A percentile compares a stretch with the other conserved stretches of the same genome.
Evolutionary conservation across 2,888 invertebrate genomes (phyloP).

Genomic region (Melinaea menophilus): DNA sequence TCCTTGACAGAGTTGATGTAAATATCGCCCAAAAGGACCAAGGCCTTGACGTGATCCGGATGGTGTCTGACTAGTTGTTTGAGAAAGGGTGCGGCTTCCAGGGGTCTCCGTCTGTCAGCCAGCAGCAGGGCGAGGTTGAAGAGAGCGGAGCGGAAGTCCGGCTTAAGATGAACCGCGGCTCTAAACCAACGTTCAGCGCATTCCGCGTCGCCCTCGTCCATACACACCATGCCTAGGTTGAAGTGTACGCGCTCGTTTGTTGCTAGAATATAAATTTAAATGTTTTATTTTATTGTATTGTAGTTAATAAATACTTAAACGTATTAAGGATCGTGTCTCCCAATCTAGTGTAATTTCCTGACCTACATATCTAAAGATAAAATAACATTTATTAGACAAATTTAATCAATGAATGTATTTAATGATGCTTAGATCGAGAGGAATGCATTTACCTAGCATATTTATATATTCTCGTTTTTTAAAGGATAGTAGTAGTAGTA

Average conservation of each 20-base stretch:
- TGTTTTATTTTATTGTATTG: background rate
- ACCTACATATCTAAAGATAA: too few species aligned
- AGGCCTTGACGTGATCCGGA: conserved; percentile 95
- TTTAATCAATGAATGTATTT: too few species aligned
- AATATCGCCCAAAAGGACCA: conserved; percentile 95
- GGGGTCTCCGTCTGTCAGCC: conserved; percentile 91
- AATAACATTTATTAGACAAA: too few species aligned
- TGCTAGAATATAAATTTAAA: conserved; percentile 52
- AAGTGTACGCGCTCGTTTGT: conserved; percentile 95
- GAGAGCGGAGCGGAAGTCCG: conserved; percentile 94
- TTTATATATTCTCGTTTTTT: too few species aligned
- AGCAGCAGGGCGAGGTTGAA: conserved; percentile 95
- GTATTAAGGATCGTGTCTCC: too few species aligned
- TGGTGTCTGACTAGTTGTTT: conserved; percentile 94
- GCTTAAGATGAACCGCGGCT: conserved; percentile 90
- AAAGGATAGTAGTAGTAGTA: too few species aligned
- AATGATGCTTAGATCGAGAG: too few species aligned
- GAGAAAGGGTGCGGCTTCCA: conserved; percentile 94
- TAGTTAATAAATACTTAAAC: background rate
- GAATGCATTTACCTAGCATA: too few species aligned
- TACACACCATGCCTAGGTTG: conserved; percentile 96
- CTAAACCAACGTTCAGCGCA: conserved; percentile 95
- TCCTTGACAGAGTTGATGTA: conserved; percentile 97
- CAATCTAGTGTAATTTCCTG: too few species aligned
- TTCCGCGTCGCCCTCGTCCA: conserved; percentile 94